Evolutionary conservation across 2,113 vertebrate genomes (phyloP), one percentile per base, ranked within the genome.

Genomic region (Python bivittatus): DNA sequence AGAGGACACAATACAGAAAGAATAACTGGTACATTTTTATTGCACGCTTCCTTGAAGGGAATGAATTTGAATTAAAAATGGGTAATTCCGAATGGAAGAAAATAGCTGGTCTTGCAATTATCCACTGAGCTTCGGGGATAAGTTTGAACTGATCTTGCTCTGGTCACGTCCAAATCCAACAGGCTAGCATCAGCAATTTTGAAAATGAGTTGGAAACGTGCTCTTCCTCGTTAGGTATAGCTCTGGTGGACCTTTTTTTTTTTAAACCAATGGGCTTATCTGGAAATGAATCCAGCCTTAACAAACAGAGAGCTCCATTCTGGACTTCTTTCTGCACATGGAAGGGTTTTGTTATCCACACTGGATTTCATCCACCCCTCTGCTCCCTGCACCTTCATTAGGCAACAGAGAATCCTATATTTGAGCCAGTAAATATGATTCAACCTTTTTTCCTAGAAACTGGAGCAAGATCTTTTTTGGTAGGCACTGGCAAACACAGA

Each of bases 1-100:
- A 92, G 94, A 93, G 92, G 95, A 96, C 96, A 92, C 85, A 95
- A 95, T 94, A 64, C 17, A 90, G 9, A n/a, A 53, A 10, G n/a
- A 33, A 84, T 3, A 33, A 83, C 25, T 91, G 44, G 42, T 53
- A 89, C 15, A 29, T 54, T 38, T 90, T 89, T 38, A 79, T 33
- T 22, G 2, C 29, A n/a, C 38, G 6, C 29, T 52, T 91, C n/a
- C 15, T 85, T 56, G 27, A 58, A 91, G 25, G 72, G 42, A 79
- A 79, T 79, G 38, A 42, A 79, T 79, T 38, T 79, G 33, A 79
- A 79, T 79, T 42, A 42, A 79, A 72, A 79, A 79, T 79, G 72
- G 17, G 42, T 48, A 53, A 22, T 2, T 22, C 8, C 33, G 15
- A 20, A 6, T 27, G 27, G 44, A 33, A 5, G n/a, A 86, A 8